Conservation (phyloP, 2,888 invertebrate species). For the Busseola fusca region DNA sequence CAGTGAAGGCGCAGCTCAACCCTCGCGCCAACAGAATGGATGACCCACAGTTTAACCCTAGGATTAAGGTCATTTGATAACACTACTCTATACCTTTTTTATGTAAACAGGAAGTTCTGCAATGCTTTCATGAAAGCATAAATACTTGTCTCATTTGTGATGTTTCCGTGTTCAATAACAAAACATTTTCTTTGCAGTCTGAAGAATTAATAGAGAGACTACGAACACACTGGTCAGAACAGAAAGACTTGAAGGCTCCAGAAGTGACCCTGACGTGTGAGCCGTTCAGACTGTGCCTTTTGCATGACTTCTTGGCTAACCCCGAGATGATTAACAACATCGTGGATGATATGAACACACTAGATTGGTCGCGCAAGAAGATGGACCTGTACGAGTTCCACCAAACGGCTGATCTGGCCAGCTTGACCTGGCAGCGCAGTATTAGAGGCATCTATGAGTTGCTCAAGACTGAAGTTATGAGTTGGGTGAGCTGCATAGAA, state of each 20-base stretch:
- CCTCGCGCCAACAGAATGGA: constrained; percentile 84
- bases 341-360: constrained; percentile 91
- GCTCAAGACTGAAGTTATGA: constrained; percentile 90
- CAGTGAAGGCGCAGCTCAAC: constrained; percentile 75
- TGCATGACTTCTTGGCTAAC: constrained; percentile 90
- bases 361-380: constrained; percentile 93
- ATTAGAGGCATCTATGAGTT: constrained; percentile 91
- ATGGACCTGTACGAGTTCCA: constrained; percentile 97
- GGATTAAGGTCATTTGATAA: constrained; percentile 72
- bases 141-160: neutral
- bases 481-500: constrained; percentile 88
- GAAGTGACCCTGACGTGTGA: constrained; percentile 88
- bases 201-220: constrained; percentile 81
- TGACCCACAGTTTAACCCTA: constrained; percentile 79
- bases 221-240: constrained; percentile 84
- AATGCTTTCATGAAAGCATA: neutral
- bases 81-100: neutral
- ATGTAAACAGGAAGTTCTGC: neutral
- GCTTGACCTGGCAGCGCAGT: constrained; percentile 86
- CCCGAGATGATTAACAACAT: constrained; percentile 89
- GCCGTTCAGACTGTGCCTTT: constrained; percentile 91
- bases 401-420: constrained; percentile 93
- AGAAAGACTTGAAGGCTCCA: constrained; percentile 75
- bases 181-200: constrained; percentile 68
- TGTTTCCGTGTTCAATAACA: neutral